Base-by-base conservation (phyloP, 2,797 vertebrate genomes). In the Hirundo rustica region DNA sequence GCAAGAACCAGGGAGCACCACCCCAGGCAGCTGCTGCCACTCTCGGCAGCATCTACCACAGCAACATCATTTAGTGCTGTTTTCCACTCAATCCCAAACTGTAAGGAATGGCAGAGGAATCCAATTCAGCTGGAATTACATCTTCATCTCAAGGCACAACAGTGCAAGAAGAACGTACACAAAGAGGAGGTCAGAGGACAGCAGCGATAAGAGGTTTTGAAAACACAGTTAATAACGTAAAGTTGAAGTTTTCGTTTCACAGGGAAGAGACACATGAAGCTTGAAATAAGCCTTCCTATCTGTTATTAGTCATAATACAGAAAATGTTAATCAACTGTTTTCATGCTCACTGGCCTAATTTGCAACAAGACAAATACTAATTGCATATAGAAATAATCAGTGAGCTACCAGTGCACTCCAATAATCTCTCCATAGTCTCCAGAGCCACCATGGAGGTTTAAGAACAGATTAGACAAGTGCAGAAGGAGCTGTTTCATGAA, bases 11-110 rank as follows among this genome's bases (percentile, higher is more conserved):
- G 1, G 4, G 54, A 57, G 57, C 71, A 89, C 23, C 68, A 20
- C 5, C 18, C 21, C 34, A 55, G 42, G 55, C 30, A 48, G 62
- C 7, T 85, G 32, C 48, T n/a, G 78, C 30, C 70, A 53, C 60
- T 45, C 34, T 14, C 3, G 1, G 0, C 5, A 26, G 32, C 13
- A 65, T 4, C 65, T 3, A n/a, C 50, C 70, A 26, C 4, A 1
- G 40, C 60, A 73, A 53, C 8, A 19, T 5, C 7, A 58, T 26
- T 58, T 2, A 77, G 16, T 26, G 58, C 2, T 68, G 38, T 11
- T 76, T 38, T 72, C 36, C 67, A 36, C 77, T 38, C 51, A 79
- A 15, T 10, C 34, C 32, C 30, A 6, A 9, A 1, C 38, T 36
- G 47, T 30, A 68, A 84, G 38, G 30, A 86, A 74, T 10, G 11